A percentile compares a stretch with the other conserved stretches of the same genome.
phyloP scores from a whole-genome alignment of 2,113 vertebrate genomes.

The Pantherophis guttatus region DNA sequence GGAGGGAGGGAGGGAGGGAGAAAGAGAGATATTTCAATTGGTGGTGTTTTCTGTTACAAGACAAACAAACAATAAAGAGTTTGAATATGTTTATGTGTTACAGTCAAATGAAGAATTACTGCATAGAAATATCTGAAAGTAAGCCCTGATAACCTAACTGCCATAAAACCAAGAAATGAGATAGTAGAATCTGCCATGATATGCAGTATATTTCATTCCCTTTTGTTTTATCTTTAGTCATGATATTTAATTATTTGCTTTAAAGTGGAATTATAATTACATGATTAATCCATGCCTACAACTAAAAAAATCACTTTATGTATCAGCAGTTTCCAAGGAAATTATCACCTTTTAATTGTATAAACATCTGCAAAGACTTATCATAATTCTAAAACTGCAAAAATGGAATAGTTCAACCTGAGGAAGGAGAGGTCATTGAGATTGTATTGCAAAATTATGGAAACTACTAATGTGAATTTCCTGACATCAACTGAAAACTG shows the following conservation, averaged over 20 bases:
- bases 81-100: not conserved
- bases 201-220: conserved; percentile 20
- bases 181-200: conserved; percentile 51
- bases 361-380: conserved; percentile 41
- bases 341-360: conserved; percentile 48
- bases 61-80: conserved; percentile 25
- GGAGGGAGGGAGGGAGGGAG: not conserved
- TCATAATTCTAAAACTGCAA: conserved; percentile 48
- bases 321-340: conserved; percentile 39
- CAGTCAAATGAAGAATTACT: conserved; percentile 45
- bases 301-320: conserved; percentile 53
- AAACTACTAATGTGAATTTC: conserved; percentile 33
- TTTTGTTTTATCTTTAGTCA: conserved; percentile 58
- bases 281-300: conserved; percentile 50
- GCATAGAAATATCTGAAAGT: conserved; percentile 58
- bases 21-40: not conserved
- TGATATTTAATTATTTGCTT: conserved; percentile 64
- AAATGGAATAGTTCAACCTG: conserved; percentile 38
- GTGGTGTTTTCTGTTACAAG: not conserved
- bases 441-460: conserved; percentile 38
- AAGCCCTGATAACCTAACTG: conserved; percentile 60
- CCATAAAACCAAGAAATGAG: conserved; percentile 52
- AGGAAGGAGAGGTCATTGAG: conserved; percentile 22
- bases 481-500: conserved; percentile 9
- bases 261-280: conserved; percentile 60